phyloP scores from a whole-genome alignment of 37 sponge, comb jelly and placozoan species.

The Spongilla lacustris region DNA sequence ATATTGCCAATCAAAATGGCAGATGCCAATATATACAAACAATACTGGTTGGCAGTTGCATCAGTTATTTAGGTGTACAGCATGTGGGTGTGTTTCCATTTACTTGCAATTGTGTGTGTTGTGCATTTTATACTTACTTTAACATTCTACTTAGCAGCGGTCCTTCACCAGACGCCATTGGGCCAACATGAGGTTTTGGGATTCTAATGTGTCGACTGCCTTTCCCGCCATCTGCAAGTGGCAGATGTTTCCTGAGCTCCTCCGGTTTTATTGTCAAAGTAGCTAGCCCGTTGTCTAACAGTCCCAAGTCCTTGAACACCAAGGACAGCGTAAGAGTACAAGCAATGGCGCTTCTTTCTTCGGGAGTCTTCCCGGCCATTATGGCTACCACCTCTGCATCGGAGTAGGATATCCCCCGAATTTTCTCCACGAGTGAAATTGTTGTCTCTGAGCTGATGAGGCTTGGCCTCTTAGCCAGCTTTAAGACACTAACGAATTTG shows the following conservation, averaged over 20 bases:
- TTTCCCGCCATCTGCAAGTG: constrained; percentile 16
- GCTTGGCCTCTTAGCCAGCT: constrained; percentile 2
- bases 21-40: no score
- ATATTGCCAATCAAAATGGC: no score
- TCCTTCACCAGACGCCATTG: constrained; percentile 41
- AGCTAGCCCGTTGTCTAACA: constrained; percentile 22
- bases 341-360: constrained; percentile 51
- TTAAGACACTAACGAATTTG: constrained; percentile 33
- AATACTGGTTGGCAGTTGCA: no score
- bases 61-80: no score
- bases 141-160: constrained; percentile 48
- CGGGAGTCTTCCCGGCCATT: not conserved
- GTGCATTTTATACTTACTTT: constrained; percentile 59
- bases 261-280: constrained; percentile 19
- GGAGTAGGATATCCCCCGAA: constrained; percentile 17
- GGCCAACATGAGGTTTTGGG: constrained; percentile 50
- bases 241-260: constrained; percentile 19
- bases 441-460: not conserved
- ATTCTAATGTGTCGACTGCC: constrained; percentile 23
- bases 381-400: constrained; percentile 34
- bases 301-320: constrained; percentile 47
- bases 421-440: not conserved
- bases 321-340: constrained; percentile 58
- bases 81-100: no score
- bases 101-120: no score